Base-by-base conservation (phyloP, 2,888 invertebrate genomes). In the Andricus quercusramuli region DNA sequence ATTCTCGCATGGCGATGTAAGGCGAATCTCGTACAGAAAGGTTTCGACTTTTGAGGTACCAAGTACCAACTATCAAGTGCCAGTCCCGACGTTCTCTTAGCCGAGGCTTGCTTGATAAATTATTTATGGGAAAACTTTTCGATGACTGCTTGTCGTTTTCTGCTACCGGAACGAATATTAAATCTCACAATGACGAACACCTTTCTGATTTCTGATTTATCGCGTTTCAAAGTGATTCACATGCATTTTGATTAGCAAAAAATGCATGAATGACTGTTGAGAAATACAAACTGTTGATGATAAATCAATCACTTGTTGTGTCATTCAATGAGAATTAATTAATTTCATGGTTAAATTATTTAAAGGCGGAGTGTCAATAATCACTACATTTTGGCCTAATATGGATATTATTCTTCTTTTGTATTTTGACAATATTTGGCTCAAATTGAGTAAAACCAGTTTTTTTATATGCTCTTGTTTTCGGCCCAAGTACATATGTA, bases 1-100 rank as follows among this genome's bases (percentile, higher is more conserved):
- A 79, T 56, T 70, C 1, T 8, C 80, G 76, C 83, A 82, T 80
- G 84, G 74, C 82, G 76, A 86, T 84, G 85, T 83, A 83, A 47
- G 62, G 37, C 74, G 83, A 86, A 88, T 85, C 84, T 83, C 83
- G 83, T 56, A 37, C 9, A 74, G 17, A 56, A 56, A 56, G 56
- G n/a, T 32, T 74, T 74, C 13, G 74, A 74, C 56, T 74, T 32
- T 74, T 74, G 56, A 74, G 32, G 56, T 70, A 47, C 44, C 70
- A 70, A 51, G 8, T 47, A 20, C 56, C 22, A 62, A 25, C 62
- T n/a, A 56, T 56, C 32, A 74, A 70, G 20, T 29, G 29, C 29
- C 70, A 70, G 32, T 51, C 25, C 25, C 47, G 25, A 68, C 25
- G 68, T 25, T 68, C 47, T 22, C 15, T 47, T 44, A 13, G 41